A percentile compares a stretch with the other conserved stretches of the same genome.
Conservation (phyloP, 2,888 invertebrate genomes). For the Bembecia ichneumoniformis region DNA sequence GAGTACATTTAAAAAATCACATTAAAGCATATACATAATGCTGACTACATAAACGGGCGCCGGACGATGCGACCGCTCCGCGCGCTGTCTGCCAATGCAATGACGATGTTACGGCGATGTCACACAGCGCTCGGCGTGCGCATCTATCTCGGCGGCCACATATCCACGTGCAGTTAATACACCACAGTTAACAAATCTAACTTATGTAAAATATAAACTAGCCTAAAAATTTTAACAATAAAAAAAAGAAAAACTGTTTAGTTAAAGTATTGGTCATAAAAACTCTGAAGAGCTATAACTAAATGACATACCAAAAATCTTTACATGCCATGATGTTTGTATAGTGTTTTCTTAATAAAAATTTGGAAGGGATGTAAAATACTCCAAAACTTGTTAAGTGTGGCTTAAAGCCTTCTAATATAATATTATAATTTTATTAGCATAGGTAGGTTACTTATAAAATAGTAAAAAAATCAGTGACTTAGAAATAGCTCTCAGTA, state of each 20-base stretch:
- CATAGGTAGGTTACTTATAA: slow-evolving; percentile 34
- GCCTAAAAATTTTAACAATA: slow-evolving; percentile 73
- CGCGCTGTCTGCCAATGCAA: not conserved
- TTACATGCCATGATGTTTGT: slow-evolving; percentile 67
- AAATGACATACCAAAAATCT: slow-evolving; percentile 56
- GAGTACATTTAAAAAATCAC: slow-evolving; percentile 74
- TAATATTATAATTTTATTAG: slow-evolving; percentile 31
- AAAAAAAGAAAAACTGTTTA: slow-evolving; percentile 56
- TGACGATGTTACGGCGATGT: not conserved
- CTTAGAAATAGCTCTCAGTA: slow-evolving; percentile 72
- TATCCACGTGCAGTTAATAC: slow-evolving; percentile 66
- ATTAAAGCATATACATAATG: slow-evolving; percentile 74
- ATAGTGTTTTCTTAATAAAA: slow-evolving; percentile 48
- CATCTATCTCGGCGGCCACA: slow-evolving; percentile 36
- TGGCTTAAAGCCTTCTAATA: slow-evolving; percentile 55
- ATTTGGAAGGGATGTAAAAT: slow-evolving; percentile 60
- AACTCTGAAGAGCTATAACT: slow-evolving; percentile 70
- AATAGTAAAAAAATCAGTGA: slow-evolving; percentile 62
- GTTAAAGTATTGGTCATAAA: slow-evolving; percentile 65
- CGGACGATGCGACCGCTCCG: slow-evolving; percentile 42
- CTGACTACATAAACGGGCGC: slow-evolving; percentile 70
- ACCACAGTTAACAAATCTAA: slow-evolving; percentile 72
- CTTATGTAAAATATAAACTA: slow-evolving; percentile 69
- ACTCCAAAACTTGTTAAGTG: slow-evolving; percentile 62
- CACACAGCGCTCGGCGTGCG: too few species aligned